Evolutionary conservation across 2,797 vertebrate species (phyloP), one percentile per base, ranked within the genome.

Genomic region (Monodelphis domestica): DNA sequence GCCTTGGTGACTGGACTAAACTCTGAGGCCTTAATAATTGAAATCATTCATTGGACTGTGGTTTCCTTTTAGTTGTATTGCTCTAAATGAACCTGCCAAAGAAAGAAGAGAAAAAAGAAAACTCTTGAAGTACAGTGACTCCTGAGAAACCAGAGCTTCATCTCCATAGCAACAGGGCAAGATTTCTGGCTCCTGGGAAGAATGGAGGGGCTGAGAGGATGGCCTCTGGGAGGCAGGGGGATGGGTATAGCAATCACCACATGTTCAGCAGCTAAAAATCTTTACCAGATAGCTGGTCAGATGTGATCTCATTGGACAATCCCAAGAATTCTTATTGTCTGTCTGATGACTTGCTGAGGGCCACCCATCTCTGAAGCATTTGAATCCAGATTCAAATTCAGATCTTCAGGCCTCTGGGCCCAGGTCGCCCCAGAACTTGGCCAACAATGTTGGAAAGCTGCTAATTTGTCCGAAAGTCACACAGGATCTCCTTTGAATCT

Each of bases 1-100:
- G 98, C 98, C 98, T 98, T 98, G 98, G 98, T 98, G 98, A 98
- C 98, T 98, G 95, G 98, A 97, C 97, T 98, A 97, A 98, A 98
- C 98, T 98, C 98, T 98, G 97, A 98, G 98, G 98, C 98, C 98
- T 98, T 98, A 98, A 98, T 98, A 98, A 98, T 98, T 98, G 98
- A 98, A 97, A 98, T 97, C 97, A 98, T 98, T 97, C 98, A 98
- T 98, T 98, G 98, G 98, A 98, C 98, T 96, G 98, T 98, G 98
- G 98, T 98, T 98, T 98, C 97, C 98, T 98, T 98, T 98, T 98
- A 98, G 98, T 98, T 98, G 97, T 98, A 98, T 98, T 98, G 98
- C 97, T 98, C 98, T 98, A 98, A 98, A 98, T 98, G 98, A 98
- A 98, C 98, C 98, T 98, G 98, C 98, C 98, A 98, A 98, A 98